Percentiles rank a stretch among this genome's conserved stretches.
Evolutionary conservation across 2,888 invertebrate species (phyloP).

Genomic region (Phortica okadai): DNA sequence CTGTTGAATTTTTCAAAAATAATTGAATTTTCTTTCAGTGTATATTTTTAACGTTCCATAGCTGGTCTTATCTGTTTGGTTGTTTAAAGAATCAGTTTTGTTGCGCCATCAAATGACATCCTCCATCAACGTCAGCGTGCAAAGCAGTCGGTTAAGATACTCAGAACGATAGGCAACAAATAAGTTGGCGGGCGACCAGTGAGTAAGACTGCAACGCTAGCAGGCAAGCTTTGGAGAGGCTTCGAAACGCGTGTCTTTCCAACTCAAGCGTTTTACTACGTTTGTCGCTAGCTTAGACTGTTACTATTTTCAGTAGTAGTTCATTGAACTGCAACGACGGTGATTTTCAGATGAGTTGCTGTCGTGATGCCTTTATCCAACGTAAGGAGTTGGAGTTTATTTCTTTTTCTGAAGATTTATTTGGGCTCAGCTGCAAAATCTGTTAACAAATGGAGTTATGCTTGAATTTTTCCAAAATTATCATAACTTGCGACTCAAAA

Average conservation of each 20-base stretch:
- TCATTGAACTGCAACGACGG: constrained; percentile 15
- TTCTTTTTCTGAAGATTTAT: neutral
- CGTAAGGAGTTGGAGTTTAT: too few relatives aligned
- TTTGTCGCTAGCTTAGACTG: neutral
- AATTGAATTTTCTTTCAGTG: constrained; percentile 2
- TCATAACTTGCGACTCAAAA: too few relatives aligned
- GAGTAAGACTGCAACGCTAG: neutral
- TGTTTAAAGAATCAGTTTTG: constrained; percentile 21
- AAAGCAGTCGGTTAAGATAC: neutral
- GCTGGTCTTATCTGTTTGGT: constrained; percentile 27
- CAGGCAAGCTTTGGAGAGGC: constrained; percentile 11
- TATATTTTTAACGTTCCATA: constrained; percentile 2
- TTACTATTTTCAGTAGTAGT: constrained; percentile 15
- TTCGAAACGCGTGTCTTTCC: neutral
- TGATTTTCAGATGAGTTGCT: constrained; percentile 5
- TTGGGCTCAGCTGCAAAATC: neutral
- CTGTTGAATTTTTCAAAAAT: neutral
- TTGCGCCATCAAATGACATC: constrained; percentile 31
- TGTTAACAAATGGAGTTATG: too few relatives aligned
- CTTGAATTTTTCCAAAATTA: too few relatives aligned
- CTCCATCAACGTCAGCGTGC: constrained; percentile 33
- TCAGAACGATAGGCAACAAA: neutral
- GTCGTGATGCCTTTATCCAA: neutral
- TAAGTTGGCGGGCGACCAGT: neutral
- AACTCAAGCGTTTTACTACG: neutral